Conservation (phyloP, 2,797 vertebrate genomes). For the Prunella strophiata region DNA sequence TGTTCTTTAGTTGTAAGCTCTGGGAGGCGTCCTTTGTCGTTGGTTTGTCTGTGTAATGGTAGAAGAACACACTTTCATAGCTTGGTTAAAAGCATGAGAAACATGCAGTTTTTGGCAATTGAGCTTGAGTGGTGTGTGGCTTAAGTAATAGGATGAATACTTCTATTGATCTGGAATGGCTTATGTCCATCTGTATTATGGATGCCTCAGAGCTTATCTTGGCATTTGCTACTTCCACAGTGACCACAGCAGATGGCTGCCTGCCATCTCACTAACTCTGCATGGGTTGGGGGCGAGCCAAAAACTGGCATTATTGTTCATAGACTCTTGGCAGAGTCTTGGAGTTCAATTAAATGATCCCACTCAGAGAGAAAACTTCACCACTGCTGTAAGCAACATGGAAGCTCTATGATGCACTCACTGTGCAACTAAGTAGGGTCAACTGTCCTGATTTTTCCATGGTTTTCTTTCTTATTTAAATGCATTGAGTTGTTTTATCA, state of each 20-base stretch:
- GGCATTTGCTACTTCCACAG: background rate
- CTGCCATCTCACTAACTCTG: background rate
- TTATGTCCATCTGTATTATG: background rate
- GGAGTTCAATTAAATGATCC: conserved; percentile 9
- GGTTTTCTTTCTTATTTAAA: background rate
- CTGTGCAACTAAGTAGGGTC: background rate
- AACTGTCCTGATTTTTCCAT: background rate
- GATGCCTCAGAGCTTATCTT: background rate
- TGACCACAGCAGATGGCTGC: background rate
- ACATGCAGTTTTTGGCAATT: background rate
- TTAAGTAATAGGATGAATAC: background rate
- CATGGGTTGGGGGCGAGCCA: background rate
- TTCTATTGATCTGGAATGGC: conserved; percentile 10
- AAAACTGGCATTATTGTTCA: background rate
- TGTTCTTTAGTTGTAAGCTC: conserved; percentile 79
- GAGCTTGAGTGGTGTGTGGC: background rate
- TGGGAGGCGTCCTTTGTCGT: conserved; percentile 76
- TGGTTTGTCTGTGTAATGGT: conserved; percentile 75
- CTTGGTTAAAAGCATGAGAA: background rate
- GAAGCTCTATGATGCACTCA: background rate
- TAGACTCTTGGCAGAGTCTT: background rate
- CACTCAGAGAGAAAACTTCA: background rate
- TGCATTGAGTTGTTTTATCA: background rate
- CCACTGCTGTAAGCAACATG: background rate
- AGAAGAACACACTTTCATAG: background rate